Evolutionary conservation across 2,888 invertebrate genomes (phyloP).

Genomic region (Gnatocerus cornutus): DNA sequence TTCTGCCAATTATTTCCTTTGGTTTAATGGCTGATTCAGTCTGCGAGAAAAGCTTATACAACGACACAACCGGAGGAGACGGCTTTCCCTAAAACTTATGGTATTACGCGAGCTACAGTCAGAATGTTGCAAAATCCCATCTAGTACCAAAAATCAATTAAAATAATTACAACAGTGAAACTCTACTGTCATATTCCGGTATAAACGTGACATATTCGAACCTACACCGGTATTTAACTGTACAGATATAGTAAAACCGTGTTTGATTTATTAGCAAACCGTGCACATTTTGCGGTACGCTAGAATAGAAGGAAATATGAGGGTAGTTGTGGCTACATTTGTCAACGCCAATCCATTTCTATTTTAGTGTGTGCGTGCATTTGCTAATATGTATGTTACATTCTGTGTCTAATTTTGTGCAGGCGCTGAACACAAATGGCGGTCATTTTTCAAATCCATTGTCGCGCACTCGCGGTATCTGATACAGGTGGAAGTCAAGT

Average conservation of each 20-base stretch:
- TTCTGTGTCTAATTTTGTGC: neutral
- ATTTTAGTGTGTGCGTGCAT: slow-evolving; percentile 52
- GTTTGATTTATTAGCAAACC: slow-evolving; percentile 57
- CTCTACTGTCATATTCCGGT: slow-evolving; percentile 20
- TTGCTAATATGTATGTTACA: slow-evolving; percentile 27
- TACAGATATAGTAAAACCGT: slow-evolving; percentile 44
- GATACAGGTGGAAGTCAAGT: neutral
- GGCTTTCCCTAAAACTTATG: neutral
- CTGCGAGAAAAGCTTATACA: slow-evolving; percentile 21
- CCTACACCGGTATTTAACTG: slow-evolving; percentile 10
- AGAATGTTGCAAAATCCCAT: slow-evolving; percentile 11
- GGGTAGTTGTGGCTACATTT: slow-evolving; percentile 57
- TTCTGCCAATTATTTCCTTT: slow-evolving; percentile 21
- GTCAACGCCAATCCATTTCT: slow-evolving; percentile 58
- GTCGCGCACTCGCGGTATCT: neutral
- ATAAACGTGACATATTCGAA: slow-evolving; percentile 22
- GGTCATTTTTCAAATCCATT: neutral
- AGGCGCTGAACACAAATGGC: neutral
- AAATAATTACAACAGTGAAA: slow-evolving; percentile 30
- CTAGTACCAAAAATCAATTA: slow-evolving; percentile 32
- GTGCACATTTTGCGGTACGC: slow-evolving; percentile 54
- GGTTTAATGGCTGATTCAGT: slow-evolving; percentile 19
- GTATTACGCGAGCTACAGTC: slow-evolving; percentile 19
- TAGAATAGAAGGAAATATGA: slow-evolving; percentile 57
- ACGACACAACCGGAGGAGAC: slow-evolving; percentile 11